Conservation (phyloP, 2,888 invertebrate species). For the Graphium colonna region DNA sequence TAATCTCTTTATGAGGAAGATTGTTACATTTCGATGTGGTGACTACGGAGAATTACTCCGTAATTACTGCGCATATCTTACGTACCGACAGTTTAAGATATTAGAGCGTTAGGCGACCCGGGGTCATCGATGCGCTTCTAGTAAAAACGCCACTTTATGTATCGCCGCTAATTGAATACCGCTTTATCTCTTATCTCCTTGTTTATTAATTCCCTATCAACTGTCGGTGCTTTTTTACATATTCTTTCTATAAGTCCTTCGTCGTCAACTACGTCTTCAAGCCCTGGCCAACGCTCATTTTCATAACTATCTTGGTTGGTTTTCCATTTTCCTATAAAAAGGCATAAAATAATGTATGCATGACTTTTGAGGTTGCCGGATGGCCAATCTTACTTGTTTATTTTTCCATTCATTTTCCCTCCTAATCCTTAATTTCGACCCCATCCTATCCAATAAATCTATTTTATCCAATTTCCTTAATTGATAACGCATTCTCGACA, state of each 20-base stretch:
- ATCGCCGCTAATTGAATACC: constrained; percentile 62
- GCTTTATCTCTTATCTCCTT: constrained; percentile 60
- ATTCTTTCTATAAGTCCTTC: constrained; percentile 16
- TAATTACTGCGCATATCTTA: constrained; percentile 49
- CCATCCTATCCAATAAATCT: too few relatives aligned
- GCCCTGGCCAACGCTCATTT: too few relatives aligned
- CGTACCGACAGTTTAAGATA: constrained; percentile 41
- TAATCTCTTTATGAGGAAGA: neutral
- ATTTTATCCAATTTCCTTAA: too few relatives aligned
- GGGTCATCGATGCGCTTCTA: constrained; percentile 52
- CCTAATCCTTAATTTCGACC: too few relatives aligned
- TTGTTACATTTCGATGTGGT: neutral
- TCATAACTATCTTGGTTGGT: too few relatives aligned
- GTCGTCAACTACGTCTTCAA: too few relatives aligned
- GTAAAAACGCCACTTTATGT: constrained; percentile 52
- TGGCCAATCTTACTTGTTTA: too few relatives aligned
- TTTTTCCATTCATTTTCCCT: too few relatives aligned
- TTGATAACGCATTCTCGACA: too few relatives aligned
- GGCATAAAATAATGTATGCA: too few relatives aligned
- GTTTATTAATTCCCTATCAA: constrained; percentile 64
- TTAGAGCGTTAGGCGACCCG: constrained; percentile 37
- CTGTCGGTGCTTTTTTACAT: constrained; percentile 43
- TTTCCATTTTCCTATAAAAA: too few relatives aligned
- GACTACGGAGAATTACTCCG: constrained; percentile 43
- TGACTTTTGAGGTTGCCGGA: too few relatives aligned